Evolutionary conservation across 1,140 invertebrate species (phyloP), one percentile per base, ranked within the genome.

Genomic region (Druon quercuslanigerum): DNA sequence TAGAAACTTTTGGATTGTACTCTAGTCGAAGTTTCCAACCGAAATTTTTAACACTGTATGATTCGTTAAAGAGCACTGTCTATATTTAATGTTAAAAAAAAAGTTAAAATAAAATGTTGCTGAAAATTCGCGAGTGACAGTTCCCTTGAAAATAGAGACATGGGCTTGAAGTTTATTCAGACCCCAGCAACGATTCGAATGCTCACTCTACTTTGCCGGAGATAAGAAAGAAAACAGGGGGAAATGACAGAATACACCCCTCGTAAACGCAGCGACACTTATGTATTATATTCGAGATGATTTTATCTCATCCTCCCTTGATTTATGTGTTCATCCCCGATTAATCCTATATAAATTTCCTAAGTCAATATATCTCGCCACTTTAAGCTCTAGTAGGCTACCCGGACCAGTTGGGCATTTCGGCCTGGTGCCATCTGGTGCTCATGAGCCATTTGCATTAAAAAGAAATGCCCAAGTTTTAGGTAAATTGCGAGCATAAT

Each of bases 401-500:
- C 54, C 33, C 74, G 74, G 14, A 75, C 66, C 51, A 50, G 33
- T 54, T 74, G 11, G 19, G n/a, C 56, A 72, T 60, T 72, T 76
- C 70, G 56, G n/a, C 33, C 17, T 14, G 51, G 71, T 76, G 52
- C 66, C 75, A 72, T 73, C 76, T 77, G 71, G n/a, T 77, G 52
- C 71, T 73, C 72, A 60, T 52, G 54, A 51, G 72, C 46, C 71
- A 77, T 77, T 77, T 77, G 71, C 76, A 77, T 77, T 72, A 52
- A 73, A 73, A 76, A 70, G 51, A 54, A 76, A 72, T 72, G 57
- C 56, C 8, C 17, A 72, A 71, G 75, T 40, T 33, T 33, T 33
- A 56, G 46, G 51, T 52, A 52, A 52, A 52, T 52, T 52, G 51
- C n/a, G 52, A 5, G n/a, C 16, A 9, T 54, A 54, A 16, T 4